Percentiles rank a stretch among this genome's conserved stretches.
Conservation (phyloP, 64 coral and sea anemone genomes). For the Montipora sp. region DNA sequence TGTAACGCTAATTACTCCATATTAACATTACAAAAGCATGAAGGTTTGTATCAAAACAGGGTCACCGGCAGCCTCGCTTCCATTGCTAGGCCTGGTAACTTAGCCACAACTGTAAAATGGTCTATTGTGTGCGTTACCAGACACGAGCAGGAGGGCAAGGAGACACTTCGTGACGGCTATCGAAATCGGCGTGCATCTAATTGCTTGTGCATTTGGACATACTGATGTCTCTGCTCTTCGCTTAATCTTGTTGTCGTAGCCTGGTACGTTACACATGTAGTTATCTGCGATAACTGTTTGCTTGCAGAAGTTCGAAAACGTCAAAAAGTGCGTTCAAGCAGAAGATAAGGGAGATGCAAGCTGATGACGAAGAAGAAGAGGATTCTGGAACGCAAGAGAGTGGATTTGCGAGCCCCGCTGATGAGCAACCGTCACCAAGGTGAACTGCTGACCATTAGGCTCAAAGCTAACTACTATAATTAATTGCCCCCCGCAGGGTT, state of each 20-base stretch:
- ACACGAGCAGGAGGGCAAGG: no score
- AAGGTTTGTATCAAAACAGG: no score
- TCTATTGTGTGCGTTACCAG: no score
- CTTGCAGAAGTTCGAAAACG: conserved; percentile 1
- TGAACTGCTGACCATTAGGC: neutral
- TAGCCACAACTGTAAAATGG: no score
- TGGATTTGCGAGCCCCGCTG: conserved; percentile 35
- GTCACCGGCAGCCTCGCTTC: no score
- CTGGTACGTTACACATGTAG: neutral
- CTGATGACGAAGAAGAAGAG: neutral
- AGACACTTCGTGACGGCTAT: no score
- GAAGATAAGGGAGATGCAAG: conserved; percentile 3
- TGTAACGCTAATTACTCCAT: no score
- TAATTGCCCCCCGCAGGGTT: neutral
- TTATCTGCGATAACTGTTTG: neutral
- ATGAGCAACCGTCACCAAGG: conserved; percentile 22
- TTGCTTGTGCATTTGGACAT: no score
- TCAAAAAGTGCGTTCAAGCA: conserved; percentile 11
- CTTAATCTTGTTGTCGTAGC: neutral
- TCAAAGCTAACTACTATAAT: neutral
- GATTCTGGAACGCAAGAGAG: conserved; percentile 12
- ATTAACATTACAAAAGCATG: no score
- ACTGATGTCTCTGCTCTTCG: no score
- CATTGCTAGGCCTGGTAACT: no score
- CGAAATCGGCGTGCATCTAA: no score